Conservation (phyloP, 2,888 invertebrate species). For the Coenonympha glycerion region DNA sequence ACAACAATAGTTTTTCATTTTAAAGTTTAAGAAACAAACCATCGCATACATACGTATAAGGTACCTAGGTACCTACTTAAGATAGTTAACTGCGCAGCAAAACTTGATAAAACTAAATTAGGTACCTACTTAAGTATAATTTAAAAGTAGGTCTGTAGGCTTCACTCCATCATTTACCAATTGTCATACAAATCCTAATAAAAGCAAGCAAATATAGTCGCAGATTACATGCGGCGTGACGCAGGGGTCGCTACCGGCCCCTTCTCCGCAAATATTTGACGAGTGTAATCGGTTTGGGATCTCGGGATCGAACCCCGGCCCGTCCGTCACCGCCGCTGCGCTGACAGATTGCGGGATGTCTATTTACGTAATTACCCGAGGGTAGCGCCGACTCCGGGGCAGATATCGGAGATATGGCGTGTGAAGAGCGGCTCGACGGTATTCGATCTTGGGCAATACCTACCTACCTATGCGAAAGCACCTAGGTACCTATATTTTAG, state of each 20-base stretch:
- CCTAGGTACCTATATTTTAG: too few relatives aligned
- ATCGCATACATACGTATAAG: too few relatives aligned
- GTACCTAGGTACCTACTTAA: too few relatives aligned
- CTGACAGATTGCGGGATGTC: background rate
- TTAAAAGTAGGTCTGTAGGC: background rate
- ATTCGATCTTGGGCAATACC: background rate
- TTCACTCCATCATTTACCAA: too few relatives aligned
- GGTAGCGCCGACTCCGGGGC: too few relatives aligned
- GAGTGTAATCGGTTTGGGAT: slow-evolving; percentile 50
- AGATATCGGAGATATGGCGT: too few relatives aligned
- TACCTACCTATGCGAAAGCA: background rate
- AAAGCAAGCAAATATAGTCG: background rate
- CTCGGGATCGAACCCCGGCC: slow-evolving; percentile 37
- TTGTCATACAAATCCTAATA: background rate
- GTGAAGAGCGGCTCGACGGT: too few relatives aligned
- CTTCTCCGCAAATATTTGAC: slow-evolving; percentile 46
- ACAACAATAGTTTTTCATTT: too few relatives aligned
- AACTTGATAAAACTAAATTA: background rate
- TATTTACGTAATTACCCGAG: slow-evolving; percentile 12
- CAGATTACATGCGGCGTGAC: background rate
- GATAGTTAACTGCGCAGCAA: background rate
- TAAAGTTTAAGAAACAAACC: too few relatives aligned
- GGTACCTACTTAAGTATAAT: too few relatives aligned
- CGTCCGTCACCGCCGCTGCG: background rate
- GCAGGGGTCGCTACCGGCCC: background rate